A percentile compares a stretch with the other conserved stretches of the same genome.
These are phyloP conservation scores for Rhynchonema sp. DNA, from an alignment of 2,888 invertebrate species.

Conservation along the genomic window DNA sequence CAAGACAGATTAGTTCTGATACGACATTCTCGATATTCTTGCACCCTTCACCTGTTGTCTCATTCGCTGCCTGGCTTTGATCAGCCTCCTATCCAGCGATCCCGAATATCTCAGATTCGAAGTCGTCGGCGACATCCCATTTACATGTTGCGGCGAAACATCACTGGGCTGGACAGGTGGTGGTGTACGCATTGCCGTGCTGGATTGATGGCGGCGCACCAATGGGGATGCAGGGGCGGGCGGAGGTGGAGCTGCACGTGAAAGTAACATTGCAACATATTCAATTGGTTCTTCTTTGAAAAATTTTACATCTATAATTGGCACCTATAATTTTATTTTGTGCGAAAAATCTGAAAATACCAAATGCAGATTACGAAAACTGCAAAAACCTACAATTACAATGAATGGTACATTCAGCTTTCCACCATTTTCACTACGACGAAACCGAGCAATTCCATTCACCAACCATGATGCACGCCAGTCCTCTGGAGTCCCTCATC, in stretches of 20 bases:
- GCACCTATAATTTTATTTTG: too few species aligned
- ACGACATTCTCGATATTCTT: too few species aligned
- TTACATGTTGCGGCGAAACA: background rate
- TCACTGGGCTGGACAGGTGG: background rate
- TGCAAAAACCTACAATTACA: background rate
- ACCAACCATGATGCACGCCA: too few species aligned
- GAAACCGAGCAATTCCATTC: background rate
- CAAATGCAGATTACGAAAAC: too few species aligned
- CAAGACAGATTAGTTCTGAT: too few species aligned
- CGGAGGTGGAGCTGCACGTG: background rate
- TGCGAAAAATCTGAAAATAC: too few species aligned
- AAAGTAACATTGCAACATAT: background rate
- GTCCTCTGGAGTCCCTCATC: background rate
- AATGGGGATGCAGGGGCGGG: background rate
- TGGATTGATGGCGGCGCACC: too few species aligned
- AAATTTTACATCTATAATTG: too few species aligned
- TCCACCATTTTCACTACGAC: background rate
- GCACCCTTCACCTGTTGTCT: background rate
- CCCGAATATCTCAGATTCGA: background rate
- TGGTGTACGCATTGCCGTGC: too few species aligned
- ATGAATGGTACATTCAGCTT: background rate
- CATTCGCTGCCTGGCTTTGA: background rate
- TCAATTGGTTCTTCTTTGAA: too few species aligned
- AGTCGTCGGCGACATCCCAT: background rate
- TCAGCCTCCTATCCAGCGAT: constrained; percentile 4